A percentile compares a stretch with the other conserved stretches of the same genome.
Conservation (phyloP, 2,888 invertebrate genomes). For the Volucella inflata region DNA sequence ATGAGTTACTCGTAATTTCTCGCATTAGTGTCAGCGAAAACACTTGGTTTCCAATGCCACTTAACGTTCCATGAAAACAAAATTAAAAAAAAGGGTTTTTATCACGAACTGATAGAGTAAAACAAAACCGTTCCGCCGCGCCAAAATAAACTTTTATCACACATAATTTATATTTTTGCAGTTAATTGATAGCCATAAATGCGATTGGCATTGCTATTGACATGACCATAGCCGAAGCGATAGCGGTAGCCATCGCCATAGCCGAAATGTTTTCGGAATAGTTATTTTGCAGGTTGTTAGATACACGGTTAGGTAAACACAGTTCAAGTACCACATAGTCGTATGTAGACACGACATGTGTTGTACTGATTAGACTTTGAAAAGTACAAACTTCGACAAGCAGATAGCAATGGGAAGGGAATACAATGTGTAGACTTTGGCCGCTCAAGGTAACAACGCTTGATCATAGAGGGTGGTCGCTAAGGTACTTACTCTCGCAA, state of each 20-base stretch:
- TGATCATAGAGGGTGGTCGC: background rate
- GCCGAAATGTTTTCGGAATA: too few species aligned
- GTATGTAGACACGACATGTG: slow-evolving; percentile 25
- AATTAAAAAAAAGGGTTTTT: slow-evolving; percentile 3
- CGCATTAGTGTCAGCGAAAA: background rate
- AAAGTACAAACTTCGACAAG: slow-evolving; percentile 35
- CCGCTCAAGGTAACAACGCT: slow-evolving; percentile 25
- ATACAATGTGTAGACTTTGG: slow-evolving; percentile 20
- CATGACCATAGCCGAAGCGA: too few species aligned
- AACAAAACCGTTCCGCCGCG: background rate
- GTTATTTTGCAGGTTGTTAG: too few species aligned
- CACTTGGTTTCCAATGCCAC: slow-evolving; percentile 10
- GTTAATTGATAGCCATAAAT: slow-evolving; percentile 51
- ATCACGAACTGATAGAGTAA: slow-evolving; percentile 33
- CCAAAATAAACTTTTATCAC: slow-evolving; percentile 32
- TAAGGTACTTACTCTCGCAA: slow-evolving; percentile 89
- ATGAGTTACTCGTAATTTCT: background rate
- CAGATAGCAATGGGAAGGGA: slow-evolving; percentile 8
- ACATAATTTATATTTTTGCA: slow-evolving; percentile 32
- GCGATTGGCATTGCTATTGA: background rate
- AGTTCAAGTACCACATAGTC: background rate
- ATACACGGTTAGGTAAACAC: too few species aligned
- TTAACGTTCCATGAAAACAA: slow-evolving; percentile 3
- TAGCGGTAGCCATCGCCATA: too few species aligned
- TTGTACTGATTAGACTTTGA: slow-evolving; percentile 23